Conservation (phyloP, 1,140 invertebrate genomes). For the Lepidurus arcticus region DNA sequence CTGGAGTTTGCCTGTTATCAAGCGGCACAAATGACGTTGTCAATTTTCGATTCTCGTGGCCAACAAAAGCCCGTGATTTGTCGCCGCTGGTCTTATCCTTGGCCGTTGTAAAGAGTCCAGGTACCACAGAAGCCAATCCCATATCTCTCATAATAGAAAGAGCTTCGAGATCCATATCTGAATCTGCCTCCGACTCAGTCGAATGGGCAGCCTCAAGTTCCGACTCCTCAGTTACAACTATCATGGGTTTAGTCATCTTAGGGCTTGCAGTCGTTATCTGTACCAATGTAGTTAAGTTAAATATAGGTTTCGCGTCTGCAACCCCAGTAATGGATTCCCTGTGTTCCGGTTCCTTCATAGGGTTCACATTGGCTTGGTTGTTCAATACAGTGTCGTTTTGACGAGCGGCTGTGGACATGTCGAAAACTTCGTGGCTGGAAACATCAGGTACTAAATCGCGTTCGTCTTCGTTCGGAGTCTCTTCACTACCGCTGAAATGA, state of each 20-base stretch:
- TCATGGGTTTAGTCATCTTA: neutral
- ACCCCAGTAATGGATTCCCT: neutral
- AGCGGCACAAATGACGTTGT: neutral
- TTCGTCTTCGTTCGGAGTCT: neutral
- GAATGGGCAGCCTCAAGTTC: neutral
- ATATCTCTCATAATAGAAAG: neutral
- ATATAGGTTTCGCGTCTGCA: neutral
- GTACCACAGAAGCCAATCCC: neutral
- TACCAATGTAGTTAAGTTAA: neutral
- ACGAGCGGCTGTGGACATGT: neutral
- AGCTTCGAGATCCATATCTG: constrained; percentile 24
- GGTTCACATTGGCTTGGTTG: neutral
- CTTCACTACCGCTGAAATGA: neutral
- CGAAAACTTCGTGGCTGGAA: neutral
- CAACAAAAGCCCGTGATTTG: neutral
- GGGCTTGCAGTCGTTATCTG: neutral
- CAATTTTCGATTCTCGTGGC: neutral
- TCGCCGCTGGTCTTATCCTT: neutral
- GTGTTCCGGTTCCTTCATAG: neutral
- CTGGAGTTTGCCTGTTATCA: neutral
- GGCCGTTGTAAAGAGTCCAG: neutral
- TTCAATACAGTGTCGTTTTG: neutral
- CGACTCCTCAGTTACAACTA: neutral
- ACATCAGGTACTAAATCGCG: neutral
- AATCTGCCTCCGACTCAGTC: constrained; percentile 20